Evolutionary conservation across 2,113 vertebrate genomes (phyloP).

Genomic region (Patagioenas fasciata): DNA sequence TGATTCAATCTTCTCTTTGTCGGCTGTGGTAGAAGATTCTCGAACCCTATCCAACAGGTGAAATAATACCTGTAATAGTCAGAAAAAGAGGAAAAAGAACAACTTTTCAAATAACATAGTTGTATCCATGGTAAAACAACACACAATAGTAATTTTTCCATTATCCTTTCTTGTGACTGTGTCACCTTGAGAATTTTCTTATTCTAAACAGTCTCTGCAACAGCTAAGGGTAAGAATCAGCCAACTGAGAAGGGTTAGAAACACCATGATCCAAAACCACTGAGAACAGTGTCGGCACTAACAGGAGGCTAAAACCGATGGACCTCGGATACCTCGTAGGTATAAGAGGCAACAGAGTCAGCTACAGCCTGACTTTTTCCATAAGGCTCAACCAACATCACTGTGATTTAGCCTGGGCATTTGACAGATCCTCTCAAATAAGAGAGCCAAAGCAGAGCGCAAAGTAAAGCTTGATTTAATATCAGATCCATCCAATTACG

Average conservation of each 20-base stretch:
- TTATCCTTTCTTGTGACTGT: background rate
- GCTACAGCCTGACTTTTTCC: background rate
- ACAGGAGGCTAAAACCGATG: background rate
- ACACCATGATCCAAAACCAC: background rate
- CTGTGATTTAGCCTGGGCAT: background rate
- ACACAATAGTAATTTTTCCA: background rate
- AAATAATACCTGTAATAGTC: constrained; percentile 88
- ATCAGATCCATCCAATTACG: background rate
- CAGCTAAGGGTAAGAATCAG: background rate
- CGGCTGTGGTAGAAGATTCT: constrained; percentile 94
- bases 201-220: background rate
- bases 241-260: background rate
- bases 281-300: background rate
- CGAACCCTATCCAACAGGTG: constrained; percentile 91
- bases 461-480: background rate
- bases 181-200: background rate
- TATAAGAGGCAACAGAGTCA: background rate
- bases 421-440: background rate
- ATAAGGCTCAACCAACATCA: background rate
- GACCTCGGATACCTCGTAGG: background rate
- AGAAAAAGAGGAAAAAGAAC: background rate
- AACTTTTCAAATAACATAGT: background rate
- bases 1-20: constrained; percentile 99
- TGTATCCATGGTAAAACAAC: background rate
- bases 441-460: background rate